Evolutionary conservation across 2,888 invertebrate species (phyloP).

Genomic region (Clivina fossor): DNA sequence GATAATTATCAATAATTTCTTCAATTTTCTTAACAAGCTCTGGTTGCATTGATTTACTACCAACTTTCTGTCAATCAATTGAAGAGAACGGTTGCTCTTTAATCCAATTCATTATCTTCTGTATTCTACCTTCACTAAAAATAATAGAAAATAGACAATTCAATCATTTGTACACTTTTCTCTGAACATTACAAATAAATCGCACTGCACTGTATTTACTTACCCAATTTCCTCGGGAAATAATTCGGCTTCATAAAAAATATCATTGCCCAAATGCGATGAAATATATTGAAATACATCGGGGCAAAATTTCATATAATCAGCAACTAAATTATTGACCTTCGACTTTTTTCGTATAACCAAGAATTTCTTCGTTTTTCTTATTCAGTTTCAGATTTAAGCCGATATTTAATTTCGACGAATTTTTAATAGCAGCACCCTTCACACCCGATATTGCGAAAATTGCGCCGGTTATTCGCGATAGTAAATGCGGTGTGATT

Average conservation of each 20-base stretch:
- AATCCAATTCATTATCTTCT: conserved; percentile 65
- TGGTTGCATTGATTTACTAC: conserved; percentile 70
- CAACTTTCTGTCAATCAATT: conserved; percentile 67
- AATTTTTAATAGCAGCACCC: conserved; percentile 51
- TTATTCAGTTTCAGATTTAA: conserved; percentile 90
- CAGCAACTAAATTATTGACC: conserved; percentile 69
- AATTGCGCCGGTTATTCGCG: conserved; percentile 85
- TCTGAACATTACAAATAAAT: too few relatives aligned
- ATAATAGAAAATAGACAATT: too few relatives aligned
- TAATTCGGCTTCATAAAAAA: conserved; percentile 68
- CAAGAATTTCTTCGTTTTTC: conserved; percentile 71
- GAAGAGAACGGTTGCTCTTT: conserved; percentile 67
- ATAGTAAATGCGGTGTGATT: conserved; percentile 70
- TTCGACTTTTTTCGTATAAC: conserved; percentile 74
- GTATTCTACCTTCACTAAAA: conserved; percentile 57
- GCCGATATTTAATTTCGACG: conserved; percentile 76
- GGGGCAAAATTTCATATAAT: conserved; percentile 73
- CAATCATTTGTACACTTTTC: too few relatives aligned
- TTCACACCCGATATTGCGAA: conserved; percentile 62
- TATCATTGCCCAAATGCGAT: conserved; percentile 54
- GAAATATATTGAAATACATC: conserved; percentile 68
- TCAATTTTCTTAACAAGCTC: conserved; percentile 62
- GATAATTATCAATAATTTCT: conserved; percentile 52
- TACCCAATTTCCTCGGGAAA: conserved; percentile 54
- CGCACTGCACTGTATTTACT: too few relatives aligned